Evolutionary conservation across 1,140 invertebrate genomes (phyloP).

Genomic region (Dolichoris vasculosae): DNA sequence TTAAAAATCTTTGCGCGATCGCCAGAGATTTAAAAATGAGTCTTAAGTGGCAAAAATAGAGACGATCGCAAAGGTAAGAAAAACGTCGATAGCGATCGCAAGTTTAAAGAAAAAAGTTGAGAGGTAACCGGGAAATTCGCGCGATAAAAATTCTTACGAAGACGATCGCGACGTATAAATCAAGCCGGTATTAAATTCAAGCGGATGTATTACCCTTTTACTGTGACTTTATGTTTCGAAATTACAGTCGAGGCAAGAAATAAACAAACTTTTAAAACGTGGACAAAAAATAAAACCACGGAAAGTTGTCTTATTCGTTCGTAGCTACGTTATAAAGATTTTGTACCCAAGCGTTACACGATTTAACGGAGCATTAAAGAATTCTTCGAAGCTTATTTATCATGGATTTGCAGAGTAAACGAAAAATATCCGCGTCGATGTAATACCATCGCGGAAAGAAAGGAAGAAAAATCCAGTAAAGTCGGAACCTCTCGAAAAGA

Average conservation of each 20-base stretch:
- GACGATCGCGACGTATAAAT: too few species aligned
- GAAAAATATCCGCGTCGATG: not conserved
- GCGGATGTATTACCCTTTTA: too few species aligned
- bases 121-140: too few species aligned
- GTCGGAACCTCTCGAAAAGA: too few species aligned
- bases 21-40: too few species aligned
- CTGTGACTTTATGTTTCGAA: not conserved
- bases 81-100: too few species aligned
- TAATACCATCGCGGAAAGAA: not conserved
- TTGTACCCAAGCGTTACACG: not conserved
- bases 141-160: too few species aligned
- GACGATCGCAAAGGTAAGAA: too few species aligned
- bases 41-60: too few species aligned
- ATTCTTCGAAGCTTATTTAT: not conserved
- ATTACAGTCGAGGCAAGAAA: not conserved
- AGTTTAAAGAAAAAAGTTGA: too few species aligned
- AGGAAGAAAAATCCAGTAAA: not conserved
- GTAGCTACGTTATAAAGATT: conserved; percentile 4
- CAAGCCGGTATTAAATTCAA: too few species aligned
- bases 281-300: not conserved
- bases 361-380: not conserved
- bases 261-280: not conserved
- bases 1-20: too few species aligned
- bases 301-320: conserved; percentile 5
- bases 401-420: not conserved